Percentiles rank a stretch among this genome's conserved stretches.
Conservation (phyloP, 92 coral and sea anemone species). For the Siderastrea siderea region DNA sequence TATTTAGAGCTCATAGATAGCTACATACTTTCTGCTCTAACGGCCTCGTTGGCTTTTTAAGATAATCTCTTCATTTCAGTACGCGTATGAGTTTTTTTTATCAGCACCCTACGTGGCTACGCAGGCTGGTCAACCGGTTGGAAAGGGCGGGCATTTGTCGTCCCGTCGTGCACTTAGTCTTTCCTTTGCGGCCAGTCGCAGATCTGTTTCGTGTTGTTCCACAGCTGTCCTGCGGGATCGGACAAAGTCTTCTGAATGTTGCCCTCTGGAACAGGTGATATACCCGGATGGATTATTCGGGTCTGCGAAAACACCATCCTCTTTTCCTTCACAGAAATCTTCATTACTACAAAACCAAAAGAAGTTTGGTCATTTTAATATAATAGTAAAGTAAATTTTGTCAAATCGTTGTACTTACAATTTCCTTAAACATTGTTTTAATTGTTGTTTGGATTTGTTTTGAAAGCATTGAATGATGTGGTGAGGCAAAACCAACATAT, state of each 20-base stretch:
- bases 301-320: constrained; percentile 25
- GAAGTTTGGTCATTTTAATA: too few species aligned
- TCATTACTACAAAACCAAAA: too few species aligned
- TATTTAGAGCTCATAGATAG: too few species aligned
- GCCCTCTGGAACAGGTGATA: constrained; percentile 14
- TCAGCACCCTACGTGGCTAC: background rate
- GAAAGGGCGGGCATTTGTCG: background rate
- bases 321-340: constrained; percentile 34
- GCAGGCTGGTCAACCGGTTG: background rate
- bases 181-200: constrained; percentile 37
- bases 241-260: background rate
- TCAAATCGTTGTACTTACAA: too few species aligned
- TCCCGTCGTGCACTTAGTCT: background rate
- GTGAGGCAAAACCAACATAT: too few species aligned
- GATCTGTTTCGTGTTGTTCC: constrained; percentile 9
- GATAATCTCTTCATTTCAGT: background rate
- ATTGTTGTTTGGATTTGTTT: too few species aligned
- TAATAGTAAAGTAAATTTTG: too few species aligned
- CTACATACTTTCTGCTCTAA: background rate
- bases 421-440: too few species aligned
- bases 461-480: too few species aligned
- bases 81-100: background rate
- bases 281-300: constrained; percentile 31
- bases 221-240: background rate
- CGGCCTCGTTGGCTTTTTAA: too few species aligned